Percentiles rank a stretch among this genome's conserved stretches.
Evolutionary conservation across 2,113 vertebrate genomes (phyloP).

Genomic region (Sphyrna mokarran): DNA sequence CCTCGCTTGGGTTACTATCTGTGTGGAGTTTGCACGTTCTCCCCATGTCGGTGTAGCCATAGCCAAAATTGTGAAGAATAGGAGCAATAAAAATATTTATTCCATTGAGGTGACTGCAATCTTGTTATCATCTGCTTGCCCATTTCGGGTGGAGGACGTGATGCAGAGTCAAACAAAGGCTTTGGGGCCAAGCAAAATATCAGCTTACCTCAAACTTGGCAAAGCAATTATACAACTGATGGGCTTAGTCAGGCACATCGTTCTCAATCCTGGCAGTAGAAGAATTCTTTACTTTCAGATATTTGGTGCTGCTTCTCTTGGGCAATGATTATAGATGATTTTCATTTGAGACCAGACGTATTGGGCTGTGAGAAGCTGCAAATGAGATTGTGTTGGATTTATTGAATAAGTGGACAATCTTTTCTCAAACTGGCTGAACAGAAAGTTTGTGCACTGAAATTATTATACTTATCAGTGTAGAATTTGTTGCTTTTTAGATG

Average conservation of each 20-base stretch:
- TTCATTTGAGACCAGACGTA: neutral
- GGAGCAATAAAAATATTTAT: neutral
- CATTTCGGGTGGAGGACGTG: neutral
- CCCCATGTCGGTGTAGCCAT: neutral
- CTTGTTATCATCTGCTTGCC: neutral
- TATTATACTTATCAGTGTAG: neutral
- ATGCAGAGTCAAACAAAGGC: neutral
- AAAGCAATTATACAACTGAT: neutral
- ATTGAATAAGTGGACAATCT: neutral
- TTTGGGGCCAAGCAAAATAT: neutral
- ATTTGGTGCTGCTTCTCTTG: neutral
- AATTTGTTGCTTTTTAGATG: neutral
- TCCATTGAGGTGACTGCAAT: neutral
- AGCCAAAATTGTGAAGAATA: neutral
- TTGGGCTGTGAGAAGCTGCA: neutral
- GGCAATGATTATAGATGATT: neutral
- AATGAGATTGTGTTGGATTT: neutral
- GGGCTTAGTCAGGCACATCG: neutral
- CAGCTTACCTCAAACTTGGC: neutral
- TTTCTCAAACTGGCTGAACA: neutral
- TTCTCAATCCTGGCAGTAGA: neutral
- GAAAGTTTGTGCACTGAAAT: neutral
- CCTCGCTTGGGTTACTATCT: too few relatives aligned
- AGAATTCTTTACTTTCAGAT: neutral
- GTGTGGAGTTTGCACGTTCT: too few relatives aligned